These are phyloP conservation scores for Anarsia innoxiella DNA, from an alignment of 2,888 invertebrate species.

Conservation along the genomic window DNA sequence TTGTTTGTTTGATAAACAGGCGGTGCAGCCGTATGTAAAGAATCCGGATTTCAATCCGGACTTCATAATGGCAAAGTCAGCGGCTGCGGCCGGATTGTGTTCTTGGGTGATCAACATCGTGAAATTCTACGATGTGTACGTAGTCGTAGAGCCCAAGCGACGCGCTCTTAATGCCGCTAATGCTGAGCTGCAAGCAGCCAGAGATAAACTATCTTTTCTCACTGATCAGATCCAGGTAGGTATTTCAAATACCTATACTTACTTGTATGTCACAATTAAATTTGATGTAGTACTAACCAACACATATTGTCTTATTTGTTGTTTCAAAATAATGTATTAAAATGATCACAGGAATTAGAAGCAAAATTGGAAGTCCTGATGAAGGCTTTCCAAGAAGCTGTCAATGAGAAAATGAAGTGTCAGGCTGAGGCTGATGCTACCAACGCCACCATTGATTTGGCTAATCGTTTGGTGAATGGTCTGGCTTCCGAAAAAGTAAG, in stretches of 20 bases:
- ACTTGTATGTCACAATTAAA: too few relatives aligned
- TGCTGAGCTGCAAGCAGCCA: conserved; percentile 86
- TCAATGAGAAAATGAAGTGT: conserved; percentile 90
- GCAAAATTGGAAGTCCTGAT: conserved; percentile 83
- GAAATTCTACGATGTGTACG: conserved; percentile 91
- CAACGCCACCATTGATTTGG: conserved; percentile 90
- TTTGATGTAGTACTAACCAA: too few relatives aligned
- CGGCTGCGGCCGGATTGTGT: conserved; percentile 94
- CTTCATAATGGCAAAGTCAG: conserved; percentile 88
- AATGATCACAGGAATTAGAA: conserved; percentile 86
- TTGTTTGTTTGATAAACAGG: too few relatives aligned
- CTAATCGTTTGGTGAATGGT: conserved; percentile 93
- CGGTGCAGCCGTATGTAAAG: conserved; percentile 75
- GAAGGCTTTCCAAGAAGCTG: conserved; percentile 89
- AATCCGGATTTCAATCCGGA: conserved; percentile 89
- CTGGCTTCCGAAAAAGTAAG: conserved; percentile 90
- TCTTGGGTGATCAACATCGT: conserved; percentile 96
- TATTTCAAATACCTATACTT: too few relatives aligned
- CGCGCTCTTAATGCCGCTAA: conserved; percentile 90
- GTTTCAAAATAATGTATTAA: too few relatives aligned
- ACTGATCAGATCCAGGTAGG: conserved; percentile 80
- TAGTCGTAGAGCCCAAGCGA: conserved; percentile 94
- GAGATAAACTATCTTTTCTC: conserved; percentile 85
- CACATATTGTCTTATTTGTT: too few relatives aligned
- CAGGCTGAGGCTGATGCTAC: conserved; percentile 95